A percentile compares a stretch with the other conserved stretches of the same genome.
Evolutionary conservation across 1,140 invertebrate species (phyloP).

Genomic region (Pollicipes pollicipes): DNA sequence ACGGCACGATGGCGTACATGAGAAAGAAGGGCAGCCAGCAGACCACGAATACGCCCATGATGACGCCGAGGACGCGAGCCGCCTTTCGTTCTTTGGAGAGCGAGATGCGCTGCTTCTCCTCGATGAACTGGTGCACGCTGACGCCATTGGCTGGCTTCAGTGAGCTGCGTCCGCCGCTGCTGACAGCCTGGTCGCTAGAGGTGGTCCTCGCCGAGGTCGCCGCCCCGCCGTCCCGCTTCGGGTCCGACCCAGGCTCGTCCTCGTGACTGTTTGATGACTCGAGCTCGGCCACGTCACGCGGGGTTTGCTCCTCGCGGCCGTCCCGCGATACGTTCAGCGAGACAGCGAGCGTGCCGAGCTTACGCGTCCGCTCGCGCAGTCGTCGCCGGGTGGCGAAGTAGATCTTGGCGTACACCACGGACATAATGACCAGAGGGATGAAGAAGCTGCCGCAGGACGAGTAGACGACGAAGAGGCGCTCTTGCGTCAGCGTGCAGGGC

Average conservation of each 20-base stretch:
- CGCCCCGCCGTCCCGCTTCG: no score
- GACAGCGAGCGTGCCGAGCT: no score
- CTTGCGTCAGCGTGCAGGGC: conserved; percentile 59
- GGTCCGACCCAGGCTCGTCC: no score
- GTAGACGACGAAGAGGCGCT: conserved; percentile 83
- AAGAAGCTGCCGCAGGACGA: conserved; percentile 89
- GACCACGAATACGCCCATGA: conserved; percentile 33
- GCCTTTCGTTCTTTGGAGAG: conserved; percentile 31
- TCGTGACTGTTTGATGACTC: no score
- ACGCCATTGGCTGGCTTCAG: no score
- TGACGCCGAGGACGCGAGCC: conserved; percentile 31
- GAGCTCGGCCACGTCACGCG: no score
- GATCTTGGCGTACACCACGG: conserved; percentile 84
- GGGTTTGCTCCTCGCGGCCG: no score
- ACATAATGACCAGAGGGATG: conserved; percentile 84
- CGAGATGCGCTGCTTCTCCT: conserved; percentile 28
- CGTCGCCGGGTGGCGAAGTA: conserved; percentile 69
- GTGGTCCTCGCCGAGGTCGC: no score
- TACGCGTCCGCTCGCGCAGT: conserved; percentile 52
- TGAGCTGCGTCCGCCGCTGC: no score
- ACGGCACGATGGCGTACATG: conserved; percentile 69
- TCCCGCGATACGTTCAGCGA: no score
- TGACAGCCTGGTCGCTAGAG: no score
- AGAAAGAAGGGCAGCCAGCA: conserved; percentile 52
- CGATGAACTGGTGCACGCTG: conserved; percentile 23